phyloP scores from a whole-genome alignment of 2,113 vertebrate species.

The Aptenodytes forsteri region DNA sequence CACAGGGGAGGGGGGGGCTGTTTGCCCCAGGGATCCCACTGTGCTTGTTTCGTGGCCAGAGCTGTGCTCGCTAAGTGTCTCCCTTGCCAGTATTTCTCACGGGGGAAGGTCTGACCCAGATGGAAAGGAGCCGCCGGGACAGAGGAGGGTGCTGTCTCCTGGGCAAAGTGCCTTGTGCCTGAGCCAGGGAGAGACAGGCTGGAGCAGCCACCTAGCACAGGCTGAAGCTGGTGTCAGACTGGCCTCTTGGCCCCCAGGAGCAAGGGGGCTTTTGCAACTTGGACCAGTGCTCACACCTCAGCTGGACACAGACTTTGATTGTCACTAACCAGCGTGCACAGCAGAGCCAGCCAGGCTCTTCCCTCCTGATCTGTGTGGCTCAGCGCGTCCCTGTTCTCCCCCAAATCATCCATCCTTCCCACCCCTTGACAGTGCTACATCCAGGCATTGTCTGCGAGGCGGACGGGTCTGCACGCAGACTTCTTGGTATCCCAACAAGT shows the following conservation, averaged over 20 bases:
- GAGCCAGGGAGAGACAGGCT: not conserved
- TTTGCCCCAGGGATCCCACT: not conserved
- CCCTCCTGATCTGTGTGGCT: not conserved
- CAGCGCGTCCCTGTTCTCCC: not conserved
- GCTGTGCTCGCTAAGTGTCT: not conserved
- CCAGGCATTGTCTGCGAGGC: rapidly evolving
- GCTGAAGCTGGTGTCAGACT: not conserved
- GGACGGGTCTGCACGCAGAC: rapidly evolving
- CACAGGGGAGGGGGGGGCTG: not conserved
- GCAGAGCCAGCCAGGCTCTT: not conserved
- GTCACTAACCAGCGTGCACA: not conserved
- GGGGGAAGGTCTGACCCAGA: not conserved
- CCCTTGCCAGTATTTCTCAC: not conserved
- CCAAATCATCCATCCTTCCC: not conserved
- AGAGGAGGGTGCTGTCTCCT: not conserved
- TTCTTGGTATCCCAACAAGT: not conserved
- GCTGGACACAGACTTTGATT: not conserved
- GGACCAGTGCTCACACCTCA: not conserved
- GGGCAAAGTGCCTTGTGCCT: not conserved
- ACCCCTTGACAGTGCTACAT: rapidly evolving
- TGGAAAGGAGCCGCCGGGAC: not conserved
- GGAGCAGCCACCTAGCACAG: not conserved
- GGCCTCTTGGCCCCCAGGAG: not conserved
- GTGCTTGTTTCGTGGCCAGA: rapidly evolving
- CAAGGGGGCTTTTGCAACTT: not conserved